A percentile compares a stretch with the other conserved stretches of the same genome.
phyloP scores from a whole-genome alignment of 92 coral and sea anemone species.

The Phenganax marumi region DNA sequence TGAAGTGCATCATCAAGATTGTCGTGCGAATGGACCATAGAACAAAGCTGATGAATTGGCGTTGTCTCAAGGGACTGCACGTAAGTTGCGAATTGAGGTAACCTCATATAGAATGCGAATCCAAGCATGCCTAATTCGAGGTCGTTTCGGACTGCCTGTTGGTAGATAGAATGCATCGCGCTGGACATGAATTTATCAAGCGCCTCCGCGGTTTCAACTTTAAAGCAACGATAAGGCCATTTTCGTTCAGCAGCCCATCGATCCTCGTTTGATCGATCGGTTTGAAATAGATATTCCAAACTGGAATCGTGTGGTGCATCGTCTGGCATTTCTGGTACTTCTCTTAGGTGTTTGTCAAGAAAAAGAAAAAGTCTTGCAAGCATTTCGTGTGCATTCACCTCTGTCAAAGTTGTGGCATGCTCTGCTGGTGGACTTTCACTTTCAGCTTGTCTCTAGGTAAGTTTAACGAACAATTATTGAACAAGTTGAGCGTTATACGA shows the following conservation, averaged over 20 bases:
- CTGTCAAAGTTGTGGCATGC: constrained; percentile 6
- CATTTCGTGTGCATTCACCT: neutral
- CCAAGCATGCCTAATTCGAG: neutral
- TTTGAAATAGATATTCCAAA: neutral
- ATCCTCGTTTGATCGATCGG: neutral
- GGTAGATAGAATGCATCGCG: neutral
- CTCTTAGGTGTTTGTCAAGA: neutral
- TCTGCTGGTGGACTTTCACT: constrained; percentile 3
- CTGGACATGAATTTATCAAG: neutral
- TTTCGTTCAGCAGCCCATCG: constrained; percentile 9
- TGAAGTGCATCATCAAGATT: neutral
- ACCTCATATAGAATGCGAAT: neutral
- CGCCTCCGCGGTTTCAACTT: neutral
- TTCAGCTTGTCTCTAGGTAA: neutral
- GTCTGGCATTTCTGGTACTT: neutral
- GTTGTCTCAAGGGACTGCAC: neutral
- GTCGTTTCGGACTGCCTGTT: neutral
- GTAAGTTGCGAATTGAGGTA: neutral
- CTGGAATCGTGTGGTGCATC: neutral
- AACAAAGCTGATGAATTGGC: neutral
- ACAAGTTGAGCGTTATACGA: too few species aligned
- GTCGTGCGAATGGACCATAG: neutral
- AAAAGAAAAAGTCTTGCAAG: neutral
- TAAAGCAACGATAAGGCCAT: neutral
- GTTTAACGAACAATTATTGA: neutral